Base-by-base conservation (phyloP, 1,140 invertebrate species). In the Acromyrmex heyeri region DNA sequence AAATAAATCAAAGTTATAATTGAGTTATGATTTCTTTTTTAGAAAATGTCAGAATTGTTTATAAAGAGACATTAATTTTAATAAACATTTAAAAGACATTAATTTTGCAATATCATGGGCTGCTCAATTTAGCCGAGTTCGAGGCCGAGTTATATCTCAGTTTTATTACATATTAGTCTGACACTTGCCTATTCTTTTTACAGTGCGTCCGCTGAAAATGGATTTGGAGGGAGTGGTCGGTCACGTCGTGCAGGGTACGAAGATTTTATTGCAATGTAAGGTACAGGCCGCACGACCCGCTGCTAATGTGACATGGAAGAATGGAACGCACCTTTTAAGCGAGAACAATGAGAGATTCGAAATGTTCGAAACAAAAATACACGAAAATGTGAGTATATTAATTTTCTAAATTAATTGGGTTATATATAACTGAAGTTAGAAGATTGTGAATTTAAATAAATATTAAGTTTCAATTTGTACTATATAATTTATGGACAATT, bases 301-400 rank as follows among this genome's bases (percentile, higher is more conserved):
- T 0, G 98, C 98, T 2, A 97, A 97, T 90, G 96, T 98, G 61
- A 97, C 97, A 50, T 99, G 98, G 98, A 98, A 96, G 95, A 98
- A 98, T 92, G 96, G 97, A 12, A 97, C 97, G 0, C 92, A 96
- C n/a, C 92, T 95, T 16, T 95, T 98, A 34, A 93, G 94, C 30
- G 93, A 96, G 4, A 95, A 96, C 55, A 94, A 92, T 78, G 92
- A 92, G 78, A 92, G 93, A 86, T 90, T 94, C 70, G 93, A 94
- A 27, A 93, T 95, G 91, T 93, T 94, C 85, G 93, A 93, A 44
- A 95, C 94, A 72, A 94, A 92, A 90, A 88, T 93, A 85, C 65
- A 91, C 10, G 92, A 94, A 83, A 95, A 95, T 85, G 95, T 95
- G 86, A 95, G 94, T 94, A 92, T 10, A 92, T 10, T 44, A 44